phyloP scores from a whole-genome alignment of 2,797 vertebrate species.

The Poeciliopsis presidionis region DNA sequence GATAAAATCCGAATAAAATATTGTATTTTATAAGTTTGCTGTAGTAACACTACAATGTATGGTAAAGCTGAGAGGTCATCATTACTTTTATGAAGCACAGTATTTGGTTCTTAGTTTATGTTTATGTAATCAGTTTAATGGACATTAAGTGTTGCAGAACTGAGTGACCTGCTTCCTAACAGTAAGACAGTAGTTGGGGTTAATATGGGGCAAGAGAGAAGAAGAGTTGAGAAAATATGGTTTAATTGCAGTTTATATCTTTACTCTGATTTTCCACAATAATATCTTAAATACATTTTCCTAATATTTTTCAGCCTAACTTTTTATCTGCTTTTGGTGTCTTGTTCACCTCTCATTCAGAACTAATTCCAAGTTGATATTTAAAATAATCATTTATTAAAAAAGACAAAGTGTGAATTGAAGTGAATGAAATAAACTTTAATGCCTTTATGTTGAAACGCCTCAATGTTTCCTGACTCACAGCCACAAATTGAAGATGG shows the following conservation, averaged over 20 bases:
- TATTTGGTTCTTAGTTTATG: not conserved
- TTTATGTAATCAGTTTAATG: not conserved
- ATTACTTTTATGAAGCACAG: too few relatives aligned
- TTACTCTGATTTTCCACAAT: not conserved
- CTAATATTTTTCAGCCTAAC: not conserved
- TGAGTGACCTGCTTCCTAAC: not conserved
- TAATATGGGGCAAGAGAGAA: not conserved
- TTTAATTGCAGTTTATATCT: not conserved
- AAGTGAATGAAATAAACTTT: not conserved
- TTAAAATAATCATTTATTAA: not conserved
- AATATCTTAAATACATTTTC: not conserved
- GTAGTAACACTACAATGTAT: too few relatives aligned
- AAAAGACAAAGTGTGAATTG: not conserved
- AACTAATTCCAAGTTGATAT: not conserved
- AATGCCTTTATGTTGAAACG: not conserved
- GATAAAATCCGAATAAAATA: too few relatives aligned
- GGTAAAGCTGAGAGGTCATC: too few relatives aligned
- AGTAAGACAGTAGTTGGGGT: not conserved
- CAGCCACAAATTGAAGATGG: conserved; percentile 93
- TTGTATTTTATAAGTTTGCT: too few relatives aligned
- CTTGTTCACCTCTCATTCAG: not conserved
- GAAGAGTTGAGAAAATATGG: not conserved
- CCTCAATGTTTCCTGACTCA: conserved; percentile 7
- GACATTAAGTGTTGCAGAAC: not conserved
- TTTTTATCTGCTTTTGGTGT: not conserved